Evolutionary conservation across 1,140 invertebrate species (phyloP).

Genomic region (Drosophila parvula): DNA sequence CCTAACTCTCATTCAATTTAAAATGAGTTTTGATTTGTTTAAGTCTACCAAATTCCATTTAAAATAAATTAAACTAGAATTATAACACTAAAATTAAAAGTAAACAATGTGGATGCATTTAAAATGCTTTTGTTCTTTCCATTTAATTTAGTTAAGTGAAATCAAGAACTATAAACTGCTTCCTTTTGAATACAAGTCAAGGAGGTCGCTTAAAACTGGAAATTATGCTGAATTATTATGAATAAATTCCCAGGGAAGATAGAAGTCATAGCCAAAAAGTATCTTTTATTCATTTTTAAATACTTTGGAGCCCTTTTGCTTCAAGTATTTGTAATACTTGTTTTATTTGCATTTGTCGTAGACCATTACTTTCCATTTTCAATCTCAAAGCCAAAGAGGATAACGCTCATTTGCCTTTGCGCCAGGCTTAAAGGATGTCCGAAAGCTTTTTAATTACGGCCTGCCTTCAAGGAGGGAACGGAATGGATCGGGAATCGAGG

Average conservation of each 20-base stretch:
- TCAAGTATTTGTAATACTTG: conserved; percentile 3
- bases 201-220: not conserved
- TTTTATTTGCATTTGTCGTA: not conserved
- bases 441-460: conserved; percentile 79
- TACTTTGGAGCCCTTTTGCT: not conserved
- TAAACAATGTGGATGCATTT: not conserved
- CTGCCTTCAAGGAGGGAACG: conserved; percentile 54
- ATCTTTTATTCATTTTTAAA: not conserved
- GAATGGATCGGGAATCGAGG: conserved; percentile 57
- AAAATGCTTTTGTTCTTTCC: not conserved
- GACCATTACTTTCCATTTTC: conserved; percentile 23
- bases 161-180: not conserved
- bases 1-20: no score
- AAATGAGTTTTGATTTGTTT: no score
- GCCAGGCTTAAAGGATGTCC: conserved; percentile 15
- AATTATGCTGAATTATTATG: not conserved
- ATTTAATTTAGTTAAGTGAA: conserved; percentile 1
- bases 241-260: not conserved
- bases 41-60: no score
- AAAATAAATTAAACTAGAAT: no score
- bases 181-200: not conserved
- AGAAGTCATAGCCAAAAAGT: not conserved
- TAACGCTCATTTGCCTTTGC: conserved; percentile 8
- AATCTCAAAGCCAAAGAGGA: conserved; percentile 33
- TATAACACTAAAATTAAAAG: no score